These are phyloP conservation scores for Amphimallon solstitiale DNA, from an alignment of 2,888 invertebrate genomes.

Conservation along the genomic window DNA sequence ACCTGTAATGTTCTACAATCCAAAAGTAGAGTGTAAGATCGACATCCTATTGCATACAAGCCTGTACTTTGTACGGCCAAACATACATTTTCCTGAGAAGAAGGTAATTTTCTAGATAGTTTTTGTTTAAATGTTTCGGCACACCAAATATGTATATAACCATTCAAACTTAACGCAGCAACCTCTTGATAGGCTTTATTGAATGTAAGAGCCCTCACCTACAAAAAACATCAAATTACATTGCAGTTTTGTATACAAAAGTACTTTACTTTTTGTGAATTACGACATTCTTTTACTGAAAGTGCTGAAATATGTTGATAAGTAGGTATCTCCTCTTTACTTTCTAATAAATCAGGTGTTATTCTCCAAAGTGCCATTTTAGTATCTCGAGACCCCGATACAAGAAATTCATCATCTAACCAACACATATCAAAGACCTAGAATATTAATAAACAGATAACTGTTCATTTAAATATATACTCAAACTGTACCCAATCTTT, in stretches of 20 bases:
- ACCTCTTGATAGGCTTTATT: conserved; percentile 88
- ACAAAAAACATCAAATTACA: conserved; percentile 38
- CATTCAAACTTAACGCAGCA: conserved; percentile 90
- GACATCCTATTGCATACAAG: conserved; percentile 93
- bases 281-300: conserved; percentile 80
- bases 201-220: conserved; percentile 86
- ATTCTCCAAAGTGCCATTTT: conserved; percentile 91
- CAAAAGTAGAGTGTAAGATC: conserved; percentile 89
- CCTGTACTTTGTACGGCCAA: conserved; percentile 87
- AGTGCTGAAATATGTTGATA: conserved; percentile 73
- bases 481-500: conserved; percentile 80
- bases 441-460: conserved; percentile 9
- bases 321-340: conserved; percentile 65
- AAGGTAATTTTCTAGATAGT: conserved; percentile 85
- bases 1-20: conserved; percentile 88
- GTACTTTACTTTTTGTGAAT: conserved; percentile 72
- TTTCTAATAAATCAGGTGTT: conserved; percentile 62
- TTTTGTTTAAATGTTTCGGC: conserved; percentile 90
- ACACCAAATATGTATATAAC: conserved; percentile 94
- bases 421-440: conserved; percentile 89
- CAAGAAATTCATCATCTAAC: conserved; percentile 95
- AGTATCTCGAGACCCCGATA: conserved; percentile 93
- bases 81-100: conserved; percentile 93
- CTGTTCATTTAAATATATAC: conserved; percentile 10
- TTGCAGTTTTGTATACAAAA: neutral